A percentile compares a stretch with the other conserved stretches of the same genome.
These are phyloP conservation scores for Crossaster papposus DNA, from an alignment of 53 echinoderm and acorn worm species.

Conservation along the genomic window DNA sequence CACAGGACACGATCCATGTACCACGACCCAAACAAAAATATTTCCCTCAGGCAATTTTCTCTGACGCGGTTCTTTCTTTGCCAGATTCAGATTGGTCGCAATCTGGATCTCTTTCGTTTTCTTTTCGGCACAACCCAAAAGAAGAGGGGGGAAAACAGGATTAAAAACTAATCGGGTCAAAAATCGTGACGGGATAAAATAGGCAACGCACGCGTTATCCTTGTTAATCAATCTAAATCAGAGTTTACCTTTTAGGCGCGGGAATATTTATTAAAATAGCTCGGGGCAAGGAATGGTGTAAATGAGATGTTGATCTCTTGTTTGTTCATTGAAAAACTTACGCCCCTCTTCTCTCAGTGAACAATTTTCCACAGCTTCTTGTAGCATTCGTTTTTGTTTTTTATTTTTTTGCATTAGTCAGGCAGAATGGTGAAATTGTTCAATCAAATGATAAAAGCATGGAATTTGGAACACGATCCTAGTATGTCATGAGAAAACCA, in stretches of 20 bases:
- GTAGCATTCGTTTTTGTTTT: too few species aligned
- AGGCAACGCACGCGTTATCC: neutral
- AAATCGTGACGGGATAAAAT: neutral
- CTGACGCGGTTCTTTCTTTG: neutral
- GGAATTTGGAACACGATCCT: too few species aligned
- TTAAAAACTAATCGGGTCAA: conserved; percentile 34
- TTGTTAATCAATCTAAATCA: conserved; percentile 19
- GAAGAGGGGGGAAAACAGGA: too few species aligned
- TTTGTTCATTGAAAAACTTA: neutral
- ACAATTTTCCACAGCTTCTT: too few species aligned
- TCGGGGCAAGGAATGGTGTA: conserved; percentile 3
- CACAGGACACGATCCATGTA: neutral
- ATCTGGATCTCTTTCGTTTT: neutral
- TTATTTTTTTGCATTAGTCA: too few species aligned
- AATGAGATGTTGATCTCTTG: conserved; percentile 13
- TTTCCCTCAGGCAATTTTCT: neutral
- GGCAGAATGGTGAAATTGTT: too few species aligned
- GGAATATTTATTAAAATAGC: conserved; percentile 37
- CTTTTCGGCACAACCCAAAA: neutral
- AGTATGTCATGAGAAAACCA: too few species aligned
- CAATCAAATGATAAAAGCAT: too few species aligned
- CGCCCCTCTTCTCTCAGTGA: neutral
- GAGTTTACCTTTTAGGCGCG: neutral
- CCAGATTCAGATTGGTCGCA: conserved; percentile 7
- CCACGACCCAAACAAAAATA: conserved; percentile 29